Evolutionary conservation across 2,888 invertebrate genomes (phyloP), one percentile per base, ranked within the genome.

Genomic region (Linnaemya vulpina): DNA sequence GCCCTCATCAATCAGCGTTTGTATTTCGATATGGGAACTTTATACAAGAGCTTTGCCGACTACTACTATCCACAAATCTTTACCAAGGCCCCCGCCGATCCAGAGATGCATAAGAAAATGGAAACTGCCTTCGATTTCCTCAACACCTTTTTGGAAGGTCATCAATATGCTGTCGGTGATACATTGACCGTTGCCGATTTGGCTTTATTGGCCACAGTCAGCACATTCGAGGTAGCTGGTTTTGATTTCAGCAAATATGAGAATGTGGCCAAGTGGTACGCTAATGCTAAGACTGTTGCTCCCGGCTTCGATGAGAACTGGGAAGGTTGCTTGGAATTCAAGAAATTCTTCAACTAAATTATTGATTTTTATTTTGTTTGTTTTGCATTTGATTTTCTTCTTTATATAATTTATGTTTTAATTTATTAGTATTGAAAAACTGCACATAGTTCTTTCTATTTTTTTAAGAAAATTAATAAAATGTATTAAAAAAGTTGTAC

Each of bases 181-280:
- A 93, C 93, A 86, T 92, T 96, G 67, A 96, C 97, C 1, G 90
- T 97, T n/a, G 97, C 97, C 3, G 97, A 97, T 92, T 93, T 96
- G 46, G 92, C 94, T 35, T 90, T 97, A 30, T 93, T 95, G 30
- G 94, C 95, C 7, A 94, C 94, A 3, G 93, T 96, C 13, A 94
- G 96, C 53, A 95, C 95, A 82, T 94, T 94, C 84, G 96, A 95
- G 88, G 95, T 95, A 53, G 92, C 94, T n/a, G 93, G 93, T 4
- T 93, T 95, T 78, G 96, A 96, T 90, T 89, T 96, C 84, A 93
- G 94, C 88, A 94, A 94, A 88, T 96, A 94, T 92, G 91, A 94
- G 51, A 96, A 96, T 88, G 93, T 96, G 67, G 90, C 92, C 68
- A 95, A 93, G 92, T 95, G 95, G 95, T 92, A 93, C 94, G 30